phyloP scores from a whole-genome alignment of 2,888 invertebrate genomes.

The Loripinus fragilis region DNA sequence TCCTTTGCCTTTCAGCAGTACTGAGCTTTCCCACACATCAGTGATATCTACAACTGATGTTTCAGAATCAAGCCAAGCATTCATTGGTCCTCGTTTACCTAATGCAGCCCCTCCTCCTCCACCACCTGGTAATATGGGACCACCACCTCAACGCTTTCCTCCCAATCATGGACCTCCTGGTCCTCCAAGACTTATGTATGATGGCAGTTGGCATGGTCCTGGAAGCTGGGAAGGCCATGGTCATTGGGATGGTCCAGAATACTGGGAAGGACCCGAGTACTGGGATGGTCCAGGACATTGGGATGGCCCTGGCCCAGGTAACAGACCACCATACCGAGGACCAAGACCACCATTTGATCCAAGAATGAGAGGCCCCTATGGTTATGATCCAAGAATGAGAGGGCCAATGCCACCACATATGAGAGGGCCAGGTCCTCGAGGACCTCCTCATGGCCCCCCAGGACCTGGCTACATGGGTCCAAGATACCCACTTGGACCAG shows the following conservation, averaged over 20 bases:
- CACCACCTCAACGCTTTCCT: slow-evolving; percentile 37
- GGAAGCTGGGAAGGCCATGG: slow-evolving; percentile 49
- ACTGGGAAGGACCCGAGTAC: slow-evolving; percentile 50
- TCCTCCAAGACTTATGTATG: slow-evolving; percentile 55
- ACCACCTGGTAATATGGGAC: slow-evolving; percentile 45
- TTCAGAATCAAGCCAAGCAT: slow-evolving; percentile 46
- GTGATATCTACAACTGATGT: slow-evolving; percentile 48
- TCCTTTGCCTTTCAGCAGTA: slow-evolving; percentile 60
- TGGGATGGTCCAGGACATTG: slow-evolving; percentile 58
- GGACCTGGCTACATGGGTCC: slow-evolving; percentile 60
- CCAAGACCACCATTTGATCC: slow-evolving; percentile 67
- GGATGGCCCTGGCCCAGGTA: slow-evolving; percentile 53
- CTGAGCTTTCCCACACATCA: slow-evolving; percentile 48
- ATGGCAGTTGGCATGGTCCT: slow-evolving; percentile 53
- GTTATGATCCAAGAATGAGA: slow-evolving; percentile 54
- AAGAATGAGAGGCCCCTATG: slow-evolving; percentile 55
- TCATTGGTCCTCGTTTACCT: slow-evolving; percentile 58
- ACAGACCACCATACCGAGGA: slow-evolving; percentile 57
- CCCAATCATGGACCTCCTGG: slow-evolving; percentile 65
- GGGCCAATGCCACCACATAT: slow-evolving; percentile 56
- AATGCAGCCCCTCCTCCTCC: slow-evolving; percentile 48
- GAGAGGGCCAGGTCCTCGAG: slow-evolving; percentile 57
- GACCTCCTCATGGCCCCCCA: slow-evolving; percentile 57
- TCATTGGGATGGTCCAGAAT: slow-evolving; percentile 54
- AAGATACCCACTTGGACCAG: slow-evolving; percentile 41